Conservation (phyloP, 2,113 vertebrate genomes). For the Rattus norvegicus region DNA sequence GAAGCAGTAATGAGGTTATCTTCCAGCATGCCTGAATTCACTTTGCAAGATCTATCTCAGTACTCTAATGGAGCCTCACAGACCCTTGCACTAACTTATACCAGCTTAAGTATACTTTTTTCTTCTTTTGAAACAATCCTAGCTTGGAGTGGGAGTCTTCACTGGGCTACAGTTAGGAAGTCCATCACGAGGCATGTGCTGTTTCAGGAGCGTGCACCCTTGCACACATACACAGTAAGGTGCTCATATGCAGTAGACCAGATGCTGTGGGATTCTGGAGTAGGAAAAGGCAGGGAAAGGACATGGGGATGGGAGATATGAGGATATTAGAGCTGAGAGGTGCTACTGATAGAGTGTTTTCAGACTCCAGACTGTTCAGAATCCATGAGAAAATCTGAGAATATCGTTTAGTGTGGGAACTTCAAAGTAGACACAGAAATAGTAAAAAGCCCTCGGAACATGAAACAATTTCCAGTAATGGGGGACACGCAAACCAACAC, state of each 20-base stretch:
- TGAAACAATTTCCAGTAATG: not conserved
- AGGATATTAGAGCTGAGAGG: not conserved
- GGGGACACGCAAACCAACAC: not conserved
- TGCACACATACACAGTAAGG: not conserved
- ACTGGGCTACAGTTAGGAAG: not conserved
- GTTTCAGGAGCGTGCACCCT: not conserved
- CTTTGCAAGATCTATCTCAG: not conserved
- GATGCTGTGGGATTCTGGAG: not conserved
- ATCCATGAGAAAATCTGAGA: constrained; percentile 19
- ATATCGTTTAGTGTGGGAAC: constrained; percentile 17
- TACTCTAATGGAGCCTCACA: not conserved
- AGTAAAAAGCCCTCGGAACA: constrained; percentile 6
- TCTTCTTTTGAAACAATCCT: not conserved
- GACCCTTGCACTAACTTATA: constrained; percentile 24
- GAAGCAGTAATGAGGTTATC: not conserved
- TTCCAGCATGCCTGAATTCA: not conserved
- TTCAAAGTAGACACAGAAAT: constrained; percentile 11
- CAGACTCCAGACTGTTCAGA: constrained; percentile 9
- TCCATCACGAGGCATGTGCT: not conserved
- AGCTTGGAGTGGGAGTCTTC: not conserved
- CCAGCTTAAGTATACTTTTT: not conserved
- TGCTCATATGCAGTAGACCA: not conserved
- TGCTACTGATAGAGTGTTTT: not conserved
- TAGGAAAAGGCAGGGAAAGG: too few species aligned
- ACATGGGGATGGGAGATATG: not conserved